Percentiles rank a stretch among this genome's conserved stretches.
These are phyloP conservation scores for Perognathus longimembris DNA, from an alignment of 2,113 vertebrate species.

Conservation along the genomic window DNA sequence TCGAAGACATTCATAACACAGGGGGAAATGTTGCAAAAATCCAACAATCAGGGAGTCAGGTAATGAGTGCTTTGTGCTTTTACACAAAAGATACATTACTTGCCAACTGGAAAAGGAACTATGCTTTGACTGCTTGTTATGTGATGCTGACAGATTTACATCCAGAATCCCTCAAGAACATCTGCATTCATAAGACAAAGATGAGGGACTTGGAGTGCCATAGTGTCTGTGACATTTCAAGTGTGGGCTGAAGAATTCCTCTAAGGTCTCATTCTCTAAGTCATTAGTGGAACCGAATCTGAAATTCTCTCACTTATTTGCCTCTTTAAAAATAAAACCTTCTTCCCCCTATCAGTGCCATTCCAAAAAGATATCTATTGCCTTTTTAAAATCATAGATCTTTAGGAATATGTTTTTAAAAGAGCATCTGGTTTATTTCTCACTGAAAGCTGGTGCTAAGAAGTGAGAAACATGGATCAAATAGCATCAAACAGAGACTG, in stretches of 20 bases:
- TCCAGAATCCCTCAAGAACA: not conserved
- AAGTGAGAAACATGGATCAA: constrained; percentile 62
- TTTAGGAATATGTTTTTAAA: constrained; percentile 70
- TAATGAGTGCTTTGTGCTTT: not conserved
- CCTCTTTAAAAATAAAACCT: constrained; percentile 27
- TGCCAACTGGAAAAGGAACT: not conserved
- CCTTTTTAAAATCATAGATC: constrained; percentile 46
- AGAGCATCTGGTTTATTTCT: constrained; percentile 70
- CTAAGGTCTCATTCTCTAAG: not conserved
- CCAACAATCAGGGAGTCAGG: not conserved
- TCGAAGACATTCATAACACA: not conserved
- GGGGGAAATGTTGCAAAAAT: not conserved
- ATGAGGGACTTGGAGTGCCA: not conserved
- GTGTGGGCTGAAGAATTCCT: not conserved
- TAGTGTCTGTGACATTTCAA: not conserved
- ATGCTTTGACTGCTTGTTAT: not conserved
- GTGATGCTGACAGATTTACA: not conserved
- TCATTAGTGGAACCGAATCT: not conserved
- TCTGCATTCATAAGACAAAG: not conserved
- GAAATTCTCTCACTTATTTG: constrained; percentile 9
- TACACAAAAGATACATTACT: not conserved
- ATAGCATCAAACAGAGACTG: constrained; percentile 55
- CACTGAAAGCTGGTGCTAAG: constrained; percentile 51
- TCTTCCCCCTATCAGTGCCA: not conserved
- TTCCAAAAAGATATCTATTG: not conserved